Base-by-base conservation (phyloP, 2,113 vertebrate genomes). In the Ramphastos sulfuratus region DNA sequence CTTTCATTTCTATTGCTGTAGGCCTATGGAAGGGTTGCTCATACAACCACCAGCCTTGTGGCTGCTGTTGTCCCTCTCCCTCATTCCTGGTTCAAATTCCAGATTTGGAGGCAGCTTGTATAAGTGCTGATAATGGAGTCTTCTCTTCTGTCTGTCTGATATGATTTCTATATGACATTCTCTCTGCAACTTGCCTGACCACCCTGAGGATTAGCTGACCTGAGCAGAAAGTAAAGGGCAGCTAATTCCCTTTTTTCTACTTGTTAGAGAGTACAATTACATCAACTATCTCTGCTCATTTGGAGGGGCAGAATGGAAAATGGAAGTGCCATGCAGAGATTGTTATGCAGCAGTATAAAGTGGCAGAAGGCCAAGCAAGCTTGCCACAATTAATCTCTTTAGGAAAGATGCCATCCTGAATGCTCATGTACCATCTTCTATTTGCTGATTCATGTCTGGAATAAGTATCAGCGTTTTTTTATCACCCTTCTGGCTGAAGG, bases 381-480 rank as follows among this genome's bases (percentile, higher is more conserved):
- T 92, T 77, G 46, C 75, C 82, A 85, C 75, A 60, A 63, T 92
- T 94, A 82, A 63, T 95, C 82, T 77, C 56, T 87, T 87, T 37
- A 71, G 78, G 78, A 84, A 87, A 92, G 81, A 73, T 83, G 93
- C 89, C 69, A 77, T 69, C 35, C 58, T 81, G 89, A 85, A 87
- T 81, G 78, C 61, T 91, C 65, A 7, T 42, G 52, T 74, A 8
- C 42, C 55, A 0, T 82, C 37, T 89, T 33, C 67, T 77, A 6
- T 89, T 87, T 93, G 93, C 85, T 93, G 78, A 94, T 89, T 95
- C 89, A 89, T 58, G 85, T 58, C 69, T 91, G 61, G 76, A 87
- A 90, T 78, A 75, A 80, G 14, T n/a, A 78, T 61, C 54, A 81
- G 48, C 23, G 11, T 63, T 67, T 80, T 76, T 66, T 77, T 35